Conservation (phyloP, 1,140 invertebrate genomes). For the Brachionus sp. region DNA sequence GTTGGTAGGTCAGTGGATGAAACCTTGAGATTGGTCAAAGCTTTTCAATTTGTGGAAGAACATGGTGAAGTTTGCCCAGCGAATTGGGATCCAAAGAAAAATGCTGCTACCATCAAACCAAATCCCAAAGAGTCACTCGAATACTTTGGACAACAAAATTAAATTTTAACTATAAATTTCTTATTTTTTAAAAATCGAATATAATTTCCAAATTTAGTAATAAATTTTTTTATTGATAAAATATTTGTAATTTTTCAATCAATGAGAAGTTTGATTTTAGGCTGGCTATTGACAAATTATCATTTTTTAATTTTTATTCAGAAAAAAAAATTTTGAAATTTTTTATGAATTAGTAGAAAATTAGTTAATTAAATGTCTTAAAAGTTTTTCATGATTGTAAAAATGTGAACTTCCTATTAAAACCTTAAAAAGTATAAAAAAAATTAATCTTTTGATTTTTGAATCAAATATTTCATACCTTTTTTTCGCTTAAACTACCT, state of each 20-base stretch:
- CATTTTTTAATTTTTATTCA: neutral
- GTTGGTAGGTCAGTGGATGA: slow-evolving; percentile 78
- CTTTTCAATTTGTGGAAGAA: slow-evolving; percentile 85
- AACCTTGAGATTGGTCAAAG: slow-evolving; percentile 81
- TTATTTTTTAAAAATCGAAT: neutral
- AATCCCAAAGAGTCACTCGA: slow-evolving; percentile 54
- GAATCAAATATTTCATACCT: neutral
- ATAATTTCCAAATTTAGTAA: neutral
- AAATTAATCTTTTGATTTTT: neutral
- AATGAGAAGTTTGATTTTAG: neutral
- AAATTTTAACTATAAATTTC: neutral
- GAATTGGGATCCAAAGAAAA: slow-evolving; percentile 48
- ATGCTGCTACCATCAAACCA: slow-evolving; percentile 58
- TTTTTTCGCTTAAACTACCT: slow-evolving; percentile 19
- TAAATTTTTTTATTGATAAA: neutral
- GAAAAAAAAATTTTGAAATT: neutral
- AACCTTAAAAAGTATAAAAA: neutral
- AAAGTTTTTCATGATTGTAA: neutral
- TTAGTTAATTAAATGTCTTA: slow-evolving; percentile 11
- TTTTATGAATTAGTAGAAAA: neutral
- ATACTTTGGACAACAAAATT: slow-evolving; percentile 56
- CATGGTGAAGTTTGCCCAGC: slow-evolving; percentile 71
- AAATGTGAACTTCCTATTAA: slow-evolving; percentile 41
- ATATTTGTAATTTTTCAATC: neutral
- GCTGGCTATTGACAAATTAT: neutral